Evolutionary conservation across 2,888 invertebrate species (phyloP), one percentile per base, ranked within the genome.

Genomic region (Incurvaria masculella): DNA sequence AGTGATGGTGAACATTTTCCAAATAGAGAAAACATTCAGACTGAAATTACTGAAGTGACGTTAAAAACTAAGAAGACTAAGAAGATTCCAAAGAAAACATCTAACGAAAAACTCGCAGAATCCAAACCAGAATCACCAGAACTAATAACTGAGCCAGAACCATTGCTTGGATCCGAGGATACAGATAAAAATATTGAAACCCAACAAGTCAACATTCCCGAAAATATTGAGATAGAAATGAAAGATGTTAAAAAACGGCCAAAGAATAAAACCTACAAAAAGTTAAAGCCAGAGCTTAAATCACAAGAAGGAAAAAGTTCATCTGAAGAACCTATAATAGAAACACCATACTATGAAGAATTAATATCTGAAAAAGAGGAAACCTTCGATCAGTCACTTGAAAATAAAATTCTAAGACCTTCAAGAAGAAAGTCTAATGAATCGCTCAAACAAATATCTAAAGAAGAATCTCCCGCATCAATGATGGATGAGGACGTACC

Each of bases 31-130:
- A n/a, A n/a, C n/a, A n/a, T n/a, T n/a, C n/a, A n/a, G n/a, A n/a
- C 72, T 26, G 72, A 63, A 53, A 71, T 71, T 53, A 51, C 64
- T 44, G 66, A 68, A 10, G 59, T 59, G 41, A 64, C 61, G 48
- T 54, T 57, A 46, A 53, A 57, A 27, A 27, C 14, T 27, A 14
- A 27, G 14, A 27, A 11, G 10, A 8, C 27, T 27, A 66, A 33
- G 64, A 60, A 54, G 58, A 68, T 52, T 52, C 47, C 42, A 33
- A 53, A 61, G 54, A 59, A 69, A 61, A 55, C 59, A 51, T 39
- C 52, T 18, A 54, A 58, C 53, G 57, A 61, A 54, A n/a, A n/a
- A n/a, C n/a, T n/a, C n/a, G n/a, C n/a, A n/a, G n/a, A n/a, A n/a
- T n/a, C n/a, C n/a, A n/a, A n/a, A n/a, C n/a, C n/a, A n/a, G n/a